Conservation (phyloP, 2,113 vertebrate genomes). For the Euleptes europaea region DNA sequence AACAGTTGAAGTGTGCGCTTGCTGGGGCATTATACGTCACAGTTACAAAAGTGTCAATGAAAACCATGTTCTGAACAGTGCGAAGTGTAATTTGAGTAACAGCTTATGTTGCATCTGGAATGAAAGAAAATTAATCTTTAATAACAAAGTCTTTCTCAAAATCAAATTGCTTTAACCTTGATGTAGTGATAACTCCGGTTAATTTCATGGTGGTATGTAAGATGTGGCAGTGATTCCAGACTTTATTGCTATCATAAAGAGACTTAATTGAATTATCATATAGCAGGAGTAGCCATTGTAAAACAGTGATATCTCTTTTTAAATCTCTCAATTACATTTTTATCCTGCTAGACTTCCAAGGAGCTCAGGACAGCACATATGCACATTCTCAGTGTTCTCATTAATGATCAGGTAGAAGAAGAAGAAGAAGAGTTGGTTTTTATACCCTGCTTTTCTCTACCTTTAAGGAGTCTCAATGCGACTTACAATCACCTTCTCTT, state of each 20-base stretch:
- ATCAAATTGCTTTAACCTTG: constrained; percentile 16
- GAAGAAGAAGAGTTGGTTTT: too few species aligned
- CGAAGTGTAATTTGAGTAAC: background rate
- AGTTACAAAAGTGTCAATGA: background rate
- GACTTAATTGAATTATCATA: background rate
- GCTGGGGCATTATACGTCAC: background rate
- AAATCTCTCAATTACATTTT: background rate
- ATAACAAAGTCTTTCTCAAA: background rate
- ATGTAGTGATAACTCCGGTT: background rate
- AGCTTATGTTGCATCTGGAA: background rate
- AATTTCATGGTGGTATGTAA: background rate
- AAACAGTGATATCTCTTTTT: background rate
- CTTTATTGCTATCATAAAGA: background rate
- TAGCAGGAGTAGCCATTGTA: background rate
- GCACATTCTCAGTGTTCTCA: background rate
- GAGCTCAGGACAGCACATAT: too few species aligned
- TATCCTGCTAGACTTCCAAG: too few species aligned
- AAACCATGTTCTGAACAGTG: background rate
- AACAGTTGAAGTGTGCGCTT: background rate
- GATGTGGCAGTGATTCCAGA: background rate
- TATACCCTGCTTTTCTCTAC: too few species aligned
- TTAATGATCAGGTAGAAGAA: background rate
- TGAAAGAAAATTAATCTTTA: background rate
- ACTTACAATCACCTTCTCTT: too few species aligned
- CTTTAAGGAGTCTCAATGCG: too few species aligned